Base-by-base conservation (phyloP, 2,797 vertebrate genomes). In the Okamejei kenojei region DNA sequence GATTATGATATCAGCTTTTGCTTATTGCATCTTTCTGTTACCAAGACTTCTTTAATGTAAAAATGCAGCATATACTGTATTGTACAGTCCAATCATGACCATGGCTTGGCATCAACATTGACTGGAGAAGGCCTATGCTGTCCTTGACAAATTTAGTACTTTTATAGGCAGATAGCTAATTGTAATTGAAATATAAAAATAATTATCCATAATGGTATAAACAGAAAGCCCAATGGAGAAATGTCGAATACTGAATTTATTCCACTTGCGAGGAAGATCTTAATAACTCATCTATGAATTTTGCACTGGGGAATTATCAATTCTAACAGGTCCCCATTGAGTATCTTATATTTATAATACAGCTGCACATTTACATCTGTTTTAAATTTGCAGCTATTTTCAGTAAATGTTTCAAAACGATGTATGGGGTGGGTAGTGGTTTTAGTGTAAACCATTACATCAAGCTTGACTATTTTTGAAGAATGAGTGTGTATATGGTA, bases 101-200 rank as follows among this genome's bases (percentile, higher is more conserved):
- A 35, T 32, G 21, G 6, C 65, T 73, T 73, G 13, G 71, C 71
- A 74, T 54, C 71, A 54, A 17, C 15, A 38, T 29, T 74, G 23
- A 29, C 73, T 17, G 38, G 23, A 76, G 71, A 74, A 38, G 54
- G 26, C 26, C 23, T 17, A n/a, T 73, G 26, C 58, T 45, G 68
- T 45, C 29, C 38, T 17, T 68, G 61, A 19, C 29, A 35, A 32
- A 15, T 32, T 88, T 35, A 73, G n/a, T 21, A 23, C 15, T 88
- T 35, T 88, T 68, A 65, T 21, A 68, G n/a, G 63, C 32, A 19
- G n/a, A 88, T 35, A 68, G 32, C 84, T 88, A 68, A 68, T 68
- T 88, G 61, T 65, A 92, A 92, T 76, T 92, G 90, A 92, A 54
- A 92, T 92, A 92, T 92, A 73, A 92, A 92, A 92, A 92, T 91